These are phyloP conservation scores for Sarcophaga caerulescens DNA, from an alignment of 2,888 invertebrate species.

Conservation along the genomic window DNA sequence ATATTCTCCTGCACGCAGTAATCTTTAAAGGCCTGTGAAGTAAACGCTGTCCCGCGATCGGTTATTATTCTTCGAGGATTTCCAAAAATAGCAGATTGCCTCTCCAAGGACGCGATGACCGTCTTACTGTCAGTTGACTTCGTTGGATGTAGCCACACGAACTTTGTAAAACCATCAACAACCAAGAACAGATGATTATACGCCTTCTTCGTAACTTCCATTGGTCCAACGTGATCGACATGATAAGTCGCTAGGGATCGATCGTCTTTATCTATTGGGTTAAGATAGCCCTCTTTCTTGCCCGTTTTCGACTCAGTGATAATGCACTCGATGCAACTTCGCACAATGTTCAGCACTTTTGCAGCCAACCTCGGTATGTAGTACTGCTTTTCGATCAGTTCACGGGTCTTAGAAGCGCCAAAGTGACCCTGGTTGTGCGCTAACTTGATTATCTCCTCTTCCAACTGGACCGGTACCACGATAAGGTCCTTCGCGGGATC, in stretches of 20 bases:
- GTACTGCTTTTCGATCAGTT: not conserved
- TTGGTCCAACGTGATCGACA: not conserved
- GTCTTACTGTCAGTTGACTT: not conserved
- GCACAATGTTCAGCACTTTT: not conserved
- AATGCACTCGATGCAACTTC: conserved; percentile 22
- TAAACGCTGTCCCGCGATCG: conserved; percentile 17
- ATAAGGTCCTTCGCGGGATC: conserved; percentile 60
- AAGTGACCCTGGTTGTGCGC: conserved; percentile 71
- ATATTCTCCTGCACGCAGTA: conserved; percentile 17
- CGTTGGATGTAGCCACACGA: not conserved
- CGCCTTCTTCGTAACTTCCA: conserved; percentile 2
- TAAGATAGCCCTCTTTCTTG: not conserved
- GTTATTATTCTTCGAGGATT: conserved; percentile 14
- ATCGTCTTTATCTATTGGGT: no score
- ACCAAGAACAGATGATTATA: not conserved
- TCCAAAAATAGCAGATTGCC: conserved; percentile 12
- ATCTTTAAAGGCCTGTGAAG: not conserved
- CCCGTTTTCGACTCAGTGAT: not conserved
- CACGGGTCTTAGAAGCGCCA: not conserved
- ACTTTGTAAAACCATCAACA: not conserved
- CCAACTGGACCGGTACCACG: conserved; percentile 75
- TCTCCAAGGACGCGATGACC: not conserved
- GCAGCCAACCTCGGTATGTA: not conserved
- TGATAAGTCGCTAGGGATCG: no score
- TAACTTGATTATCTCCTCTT: conserved; percentile 73